These are phyloP conservation scores for Lycia hirtaria DNA, from an alignment of 2,888 invertebrate species.

Conservation along the genomic window DNA sequence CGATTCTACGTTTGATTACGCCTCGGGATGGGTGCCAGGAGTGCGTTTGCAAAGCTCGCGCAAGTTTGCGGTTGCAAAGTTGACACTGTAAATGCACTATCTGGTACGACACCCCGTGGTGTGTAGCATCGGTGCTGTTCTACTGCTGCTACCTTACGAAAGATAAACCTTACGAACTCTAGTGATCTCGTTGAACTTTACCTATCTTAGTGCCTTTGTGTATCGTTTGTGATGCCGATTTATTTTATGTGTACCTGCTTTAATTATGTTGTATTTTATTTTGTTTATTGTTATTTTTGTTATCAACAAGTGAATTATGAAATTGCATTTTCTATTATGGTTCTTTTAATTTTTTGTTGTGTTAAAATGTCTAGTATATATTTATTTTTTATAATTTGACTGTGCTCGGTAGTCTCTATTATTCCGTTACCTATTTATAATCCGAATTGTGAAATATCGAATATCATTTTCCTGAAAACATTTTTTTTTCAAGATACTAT, in stretches of 20 bases:
- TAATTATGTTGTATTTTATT: slow-evolving; percentile 20
- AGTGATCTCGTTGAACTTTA: slow-evolving; percentile 51
- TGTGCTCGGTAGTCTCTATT: too few species aligned
- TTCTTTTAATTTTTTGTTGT: background rate
- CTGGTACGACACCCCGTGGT: slow-evolving; percentile 98
- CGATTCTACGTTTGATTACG: slow-evolving; percentile 75
- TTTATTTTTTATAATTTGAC: background rate
- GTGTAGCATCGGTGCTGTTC: slow-evolving; percentile 78
- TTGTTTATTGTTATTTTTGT: slow-evolving; percentile 12
- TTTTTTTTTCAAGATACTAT: too few species aligned
- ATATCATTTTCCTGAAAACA: too few species aligned
- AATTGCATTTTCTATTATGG: background rate
- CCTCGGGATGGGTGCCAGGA: slow-evolving; percentile 98
- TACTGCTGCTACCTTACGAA: slow-evolving; percentile 51
- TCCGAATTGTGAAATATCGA: too few species aligned
- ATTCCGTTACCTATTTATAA: too few species aligned
- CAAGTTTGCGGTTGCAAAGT: slow-evolving; percentile 82
- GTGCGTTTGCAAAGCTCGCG: slow-evolving; percentile 96
- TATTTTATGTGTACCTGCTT: slow-evolving; percentile 29
- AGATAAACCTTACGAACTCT: slow-evolving; percentile 66
- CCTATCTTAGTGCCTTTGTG: slow-evolving; percentile 20
- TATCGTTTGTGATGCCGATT: slow-evolving; percentile 32
- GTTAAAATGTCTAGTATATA: too few species aligned
- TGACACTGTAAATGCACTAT: slow-evolving; percentile 99
- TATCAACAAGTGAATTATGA: background rate